phyloP scores from a whole-genome alignment of 2,113 vertebrate species.

The Vimba vimba region DNA sequence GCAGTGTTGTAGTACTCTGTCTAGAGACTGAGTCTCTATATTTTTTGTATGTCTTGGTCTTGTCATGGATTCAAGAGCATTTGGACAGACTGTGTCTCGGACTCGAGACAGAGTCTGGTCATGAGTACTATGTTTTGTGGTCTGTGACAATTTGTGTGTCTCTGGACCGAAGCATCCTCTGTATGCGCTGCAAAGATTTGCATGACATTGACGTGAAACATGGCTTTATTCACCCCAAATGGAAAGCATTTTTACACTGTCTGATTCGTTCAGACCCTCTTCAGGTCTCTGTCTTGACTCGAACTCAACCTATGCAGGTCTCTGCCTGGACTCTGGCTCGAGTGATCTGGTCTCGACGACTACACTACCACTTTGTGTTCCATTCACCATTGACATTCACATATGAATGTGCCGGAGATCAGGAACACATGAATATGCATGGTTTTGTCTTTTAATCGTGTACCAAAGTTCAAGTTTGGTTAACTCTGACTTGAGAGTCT shows the following conservation, averaged over 20 bases:
- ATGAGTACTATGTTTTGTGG: background rate
- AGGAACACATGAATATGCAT: too few species aligned
- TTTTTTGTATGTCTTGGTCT: background rate
- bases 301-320: too few species aligned
- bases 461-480: too few species aligned
- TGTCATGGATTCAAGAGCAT: background rate
- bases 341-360: too few species aligned
- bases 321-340: too few species aligned
- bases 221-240: background rate
- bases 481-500: too few species aligned
- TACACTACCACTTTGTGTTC: too few species aligned
- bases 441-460: too few species aligned
- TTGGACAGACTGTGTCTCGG: background rate
- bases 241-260: background rate
- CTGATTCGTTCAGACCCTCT: too few species aligned
- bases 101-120: background rate
- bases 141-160: background rate
- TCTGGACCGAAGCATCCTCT: background rate
- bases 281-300: too few species aligned
- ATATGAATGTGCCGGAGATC: too few species aligned
- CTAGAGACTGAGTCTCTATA: background rate
- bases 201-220: background rate
- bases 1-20: background rate
- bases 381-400: too few species aligned
- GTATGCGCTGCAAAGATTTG: background rate